phyloP scores from a whole-genome alignment of 2,113 vertebrate genomes.

The Triplophysa tibetana region DNA sequence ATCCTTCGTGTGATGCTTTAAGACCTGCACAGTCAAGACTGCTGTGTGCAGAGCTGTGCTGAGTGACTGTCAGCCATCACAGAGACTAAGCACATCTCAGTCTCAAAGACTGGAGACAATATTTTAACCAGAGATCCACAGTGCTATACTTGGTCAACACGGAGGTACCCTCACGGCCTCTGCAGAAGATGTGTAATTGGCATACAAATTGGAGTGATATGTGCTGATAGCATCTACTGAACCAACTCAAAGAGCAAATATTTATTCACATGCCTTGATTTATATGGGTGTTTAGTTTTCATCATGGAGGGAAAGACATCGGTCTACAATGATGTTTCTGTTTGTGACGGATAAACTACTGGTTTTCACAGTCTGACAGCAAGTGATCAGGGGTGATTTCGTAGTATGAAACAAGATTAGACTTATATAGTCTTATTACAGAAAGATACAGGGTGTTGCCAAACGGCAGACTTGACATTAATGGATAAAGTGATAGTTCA shows the following conservation, averaged over 20 bases:
- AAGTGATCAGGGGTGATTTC: neutral
- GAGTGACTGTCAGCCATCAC: conserved; percentile 16
- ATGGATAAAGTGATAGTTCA: neutral
- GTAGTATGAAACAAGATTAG: neutral
- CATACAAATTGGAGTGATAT: conserved; percentile 49
- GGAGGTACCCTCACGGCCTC: conserved; percentile 62
- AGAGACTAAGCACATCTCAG: conserved; percentile 18
- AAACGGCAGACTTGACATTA: neutral
- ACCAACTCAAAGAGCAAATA: conserved; percentile 49
- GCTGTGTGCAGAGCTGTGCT: no score
- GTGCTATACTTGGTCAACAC: conserved; percentile 52
- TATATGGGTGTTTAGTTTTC: conserved; percentile 48
- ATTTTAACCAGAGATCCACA: conserved; percentile 42
- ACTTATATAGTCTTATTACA: neutral
- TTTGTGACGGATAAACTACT: neutral
- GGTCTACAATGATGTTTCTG: neutral
- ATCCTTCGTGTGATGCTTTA: neutral
- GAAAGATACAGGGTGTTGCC: neutral
- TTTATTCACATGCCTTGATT: conserved; percentile 61
- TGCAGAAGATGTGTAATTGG: conserved; percentile 59
- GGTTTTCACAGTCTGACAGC: neutral
- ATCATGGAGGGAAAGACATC: conserved; percentile 30
- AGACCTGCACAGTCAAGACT: neutral
- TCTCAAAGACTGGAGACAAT: conserved; percentile 15
- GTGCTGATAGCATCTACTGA: conserved; percentile 26